Percentiles rank a stretch among this genome's conserved stretches.
These are phyloP conservation scores for Zaprionus camerounensis DNA, from an alignment of 1,140 invertebrate genomes.

Conservation along the genomic window DNA sequence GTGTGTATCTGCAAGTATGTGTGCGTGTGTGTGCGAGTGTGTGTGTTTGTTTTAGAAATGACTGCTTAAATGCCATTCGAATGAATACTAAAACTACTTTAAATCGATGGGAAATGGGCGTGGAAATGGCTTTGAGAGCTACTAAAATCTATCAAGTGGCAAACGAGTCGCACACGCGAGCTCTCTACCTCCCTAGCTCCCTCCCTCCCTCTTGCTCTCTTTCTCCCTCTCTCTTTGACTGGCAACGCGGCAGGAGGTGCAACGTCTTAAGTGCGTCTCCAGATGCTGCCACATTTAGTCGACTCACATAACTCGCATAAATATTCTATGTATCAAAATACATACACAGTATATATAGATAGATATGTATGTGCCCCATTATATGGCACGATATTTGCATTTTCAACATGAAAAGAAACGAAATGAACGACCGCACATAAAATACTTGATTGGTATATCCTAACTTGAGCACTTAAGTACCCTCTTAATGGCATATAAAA, in stretches of 20 bases:
- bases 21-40: constrained; percentile 9
- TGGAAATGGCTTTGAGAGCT: constrained; percentile 34
- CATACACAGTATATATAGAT: not conserved
- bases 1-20: constrained; percentile 1
- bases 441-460: constrained; percentile 14
- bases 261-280: constrained; percentile 9
- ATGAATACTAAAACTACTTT: constrained; percentile 77
- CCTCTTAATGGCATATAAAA: constrained; percentile 3
- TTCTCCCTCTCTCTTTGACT: constrained; percentile 4
- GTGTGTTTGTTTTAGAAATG: constrained; percentile 50
- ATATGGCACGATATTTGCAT: constrained; percentile 14
- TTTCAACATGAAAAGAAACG: constrained; percentile 3
- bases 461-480: constrained; percentile 4
- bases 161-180: constrained; percentile 7
- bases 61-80: constrained; percentile 69
- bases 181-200: not conserved
- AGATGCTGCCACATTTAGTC: constrained; percentile 29
- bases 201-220: not conserved
- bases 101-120: constrained; percentile 43
- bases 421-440: constrained; percentile 1
- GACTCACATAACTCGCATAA: not conserved
- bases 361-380: not conserved
- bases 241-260: constrained; percentile 36
- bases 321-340: not conserved
- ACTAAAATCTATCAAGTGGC: constrained; percentile 75